Percentiles rank a stretch among this genome's conserved stretches.
Evolutionary conservation across 2,113 vertebrate species (phyloP).

Genomic region (Zosterops pallidus): DNA sequence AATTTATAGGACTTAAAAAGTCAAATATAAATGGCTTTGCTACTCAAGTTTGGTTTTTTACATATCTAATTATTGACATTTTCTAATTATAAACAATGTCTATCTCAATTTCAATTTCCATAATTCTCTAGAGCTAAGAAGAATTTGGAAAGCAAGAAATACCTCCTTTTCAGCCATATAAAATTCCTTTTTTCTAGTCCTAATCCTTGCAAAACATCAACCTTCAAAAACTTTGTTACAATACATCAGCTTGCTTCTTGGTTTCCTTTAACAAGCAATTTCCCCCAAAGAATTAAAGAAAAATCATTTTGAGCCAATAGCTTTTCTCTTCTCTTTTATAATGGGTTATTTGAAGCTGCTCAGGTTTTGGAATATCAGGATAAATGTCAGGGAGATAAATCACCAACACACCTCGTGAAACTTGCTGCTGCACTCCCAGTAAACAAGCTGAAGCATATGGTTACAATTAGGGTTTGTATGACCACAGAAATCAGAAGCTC

Average conservation of each 20-base stretch:
- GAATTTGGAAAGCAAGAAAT: not conserved
- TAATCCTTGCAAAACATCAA: not conserved
- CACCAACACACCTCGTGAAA: conserved; percentile 40
- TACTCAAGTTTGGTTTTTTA: not conserved
- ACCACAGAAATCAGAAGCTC: conserved; percentile 42
- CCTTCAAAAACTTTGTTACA: not conserved
- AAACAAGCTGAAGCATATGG: conserved; percentile 35
- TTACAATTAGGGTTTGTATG: conserved; percentile 17
- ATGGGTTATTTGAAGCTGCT: conserved; percentile 11
- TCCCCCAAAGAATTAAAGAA: not conserved
- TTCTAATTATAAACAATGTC: not conserved
- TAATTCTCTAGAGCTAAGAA: not conserved
- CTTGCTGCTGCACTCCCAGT: not conserved
- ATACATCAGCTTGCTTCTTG: not conserved
- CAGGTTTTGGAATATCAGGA: conserved; percentile 43
- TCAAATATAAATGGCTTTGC: not conserved
- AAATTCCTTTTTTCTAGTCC: not conserved
- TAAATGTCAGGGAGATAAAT: conserved; percentile 54
- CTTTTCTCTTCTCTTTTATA: not conserved
- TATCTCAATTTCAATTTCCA: not conserved
- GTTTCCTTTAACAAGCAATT: conserved; percentile 3
- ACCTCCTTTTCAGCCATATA: not conserved
- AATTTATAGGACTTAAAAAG: not conserved
- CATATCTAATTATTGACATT: not conserved
- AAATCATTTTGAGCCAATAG: not conserved